These are phyloP conservation scores for Drosophila anomalata DNA, from an alignment of 2,888 invertebrate genomes.

Conservation along the genomic window DNA sequence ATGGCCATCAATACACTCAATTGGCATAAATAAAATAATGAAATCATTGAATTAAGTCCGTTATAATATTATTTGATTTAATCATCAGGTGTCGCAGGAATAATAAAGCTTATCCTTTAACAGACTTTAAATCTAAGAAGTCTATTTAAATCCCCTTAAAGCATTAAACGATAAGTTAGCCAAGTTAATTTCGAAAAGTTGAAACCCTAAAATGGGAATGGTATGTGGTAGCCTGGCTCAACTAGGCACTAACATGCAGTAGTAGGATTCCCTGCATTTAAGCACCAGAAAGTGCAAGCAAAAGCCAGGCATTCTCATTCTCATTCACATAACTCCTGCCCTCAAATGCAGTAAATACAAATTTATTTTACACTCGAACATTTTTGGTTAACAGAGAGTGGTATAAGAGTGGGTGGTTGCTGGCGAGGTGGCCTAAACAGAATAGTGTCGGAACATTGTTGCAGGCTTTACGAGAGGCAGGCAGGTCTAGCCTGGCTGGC, in stretches of 20 bases:
- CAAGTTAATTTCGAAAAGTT: conserved; percentile 19
- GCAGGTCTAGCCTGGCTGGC: not conserved
- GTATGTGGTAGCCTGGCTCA: conserved; percentile 22
- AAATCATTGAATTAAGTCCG: conserved; percentile 12
- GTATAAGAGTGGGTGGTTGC: not conserved
- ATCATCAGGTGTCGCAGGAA: not conserved
- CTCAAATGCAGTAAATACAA: conserved; percentile 62
- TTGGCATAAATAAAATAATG: conserved; percentile 15
- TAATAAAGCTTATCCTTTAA: not conserved
- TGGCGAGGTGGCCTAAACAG: not conserved
- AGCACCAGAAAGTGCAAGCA: conserved; percentile 36
- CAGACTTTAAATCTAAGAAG: not conserved
- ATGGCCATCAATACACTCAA: conserved; percentile 18
- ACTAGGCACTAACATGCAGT: conserved; percentile 8
- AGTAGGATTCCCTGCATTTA: conserved; percentile 21
- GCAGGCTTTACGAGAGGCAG: conserved; percentile 45
- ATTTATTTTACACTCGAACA: conserved; percentile 59
- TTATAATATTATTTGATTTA: conserved; percentile 3
- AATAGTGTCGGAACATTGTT: conserved; percentile 31
- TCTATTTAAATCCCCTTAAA: not conserved
- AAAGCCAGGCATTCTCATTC: conserved; percentile 9
- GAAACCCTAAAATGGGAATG: conserved; percentile 25
- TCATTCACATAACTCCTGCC: conserved; percentile 25
- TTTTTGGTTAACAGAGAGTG: conserved; percentile 26
- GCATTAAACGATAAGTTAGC: conserved; percentile 11